Percentiles rank a stretch among this genome's conserved stretches.
Evolutionary conservation across 2,113 vertebrate genomes (phyloP).

Genomic region (Bufo bufo): DNA sequence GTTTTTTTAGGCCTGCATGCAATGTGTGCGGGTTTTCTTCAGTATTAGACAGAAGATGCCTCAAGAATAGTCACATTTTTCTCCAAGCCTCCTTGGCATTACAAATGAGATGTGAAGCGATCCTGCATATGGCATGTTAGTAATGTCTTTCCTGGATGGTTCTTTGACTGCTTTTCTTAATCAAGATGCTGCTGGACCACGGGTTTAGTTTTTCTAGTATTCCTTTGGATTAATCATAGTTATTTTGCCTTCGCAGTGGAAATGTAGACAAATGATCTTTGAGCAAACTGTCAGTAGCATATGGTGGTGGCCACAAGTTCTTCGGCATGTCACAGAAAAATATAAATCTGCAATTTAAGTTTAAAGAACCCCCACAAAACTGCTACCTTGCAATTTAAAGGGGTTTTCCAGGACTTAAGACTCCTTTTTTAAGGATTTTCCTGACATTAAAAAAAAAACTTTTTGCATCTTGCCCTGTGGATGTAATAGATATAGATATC

Average conservation of each 20-base stretch:
- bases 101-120: not conserved
- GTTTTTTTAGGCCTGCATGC: not conserved
- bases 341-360: too few species aligned
- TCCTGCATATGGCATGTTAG: conserved; percentile 7
- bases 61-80: not conserved
- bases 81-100: not conserved
- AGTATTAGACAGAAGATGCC: not conserved
- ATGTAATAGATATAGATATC: too few species aligned
- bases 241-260: not conserved
- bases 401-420: too few species aligned
- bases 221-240: not conserved
- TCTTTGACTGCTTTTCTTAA: not conserved
- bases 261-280: not conserved
- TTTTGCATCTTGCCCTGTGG: too few species aligned
- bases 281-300: not conserved
- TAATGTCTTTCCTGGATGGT: not conserved
- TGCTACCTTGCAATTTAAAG: too few species aligned
- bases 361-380: too few species aligned
- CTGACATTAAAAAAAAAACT: too few species aligned
- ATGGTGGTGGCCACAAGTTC: not conserved
- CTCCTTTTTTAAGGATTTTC: not conserved
- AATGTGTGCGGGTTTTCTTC: not conserved
- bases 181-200: not conserved
- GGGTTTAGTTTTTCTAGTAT: not conserved
- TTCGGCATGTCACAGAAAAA: not conserved